Conservation (phyloP, 2,797 vertebrate species). For the Helarctos malayanus region DNA sequence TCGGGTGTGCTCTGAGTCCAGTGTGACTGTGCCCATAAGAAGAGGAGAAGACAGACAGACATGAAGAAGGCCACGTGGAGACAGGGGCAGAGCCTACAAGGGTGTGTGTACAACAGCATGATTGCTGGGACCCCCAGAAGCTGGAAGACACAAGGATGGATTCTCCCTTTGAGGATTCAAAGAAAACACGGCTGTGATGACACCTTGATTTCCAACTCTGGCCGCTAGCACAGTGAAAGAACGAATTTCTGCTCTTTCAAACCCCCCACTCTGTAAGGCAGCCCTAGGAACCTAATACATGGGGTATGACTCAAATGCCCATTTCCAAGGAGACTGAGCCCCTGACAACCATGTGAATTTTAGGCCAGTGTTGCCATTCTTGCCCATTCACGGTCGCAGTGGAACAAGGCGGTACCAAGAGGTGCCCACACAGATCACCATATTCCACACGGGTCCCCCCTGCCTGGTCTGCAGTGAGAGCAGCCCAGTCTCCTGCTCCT, state of each 20-base stretch:
- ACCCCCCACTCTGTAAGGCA: not conserved
- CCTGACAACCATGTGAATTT: not conserved
- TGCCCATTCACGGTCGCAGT: not conserved
- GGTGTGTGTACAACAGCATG: not conserved
- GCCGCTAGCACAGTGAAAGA: not conserved
- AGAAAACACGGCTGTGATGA: not conserved
- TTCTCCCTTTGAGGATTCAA: not conserved
- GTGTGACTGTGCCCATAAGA: not conserved
- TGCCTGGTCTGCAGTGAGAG: no score
- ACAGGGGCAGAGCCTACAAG: not conserved
- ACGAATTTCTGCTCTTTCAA: not conserved
- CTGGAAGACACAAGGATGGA: not conserved
- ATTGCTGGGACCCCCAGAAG: not conserved
- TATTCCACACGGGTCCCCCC: not conserved
- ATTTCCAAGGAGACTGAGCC: not conserved
- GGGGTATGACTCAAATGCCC: not conserved
- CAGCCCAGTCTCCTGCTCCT: not conserved
- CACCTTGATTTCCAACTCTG: not conserved
- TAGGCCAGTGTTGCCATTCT: not conserved
- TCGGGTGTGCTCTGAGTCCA: not conserved
- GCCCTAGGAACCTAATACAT: not conserved
- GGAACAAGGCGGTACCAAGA: not conserved
- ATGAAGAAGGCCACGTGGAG: not conserved
- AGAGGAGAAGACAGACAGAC: not conserved
- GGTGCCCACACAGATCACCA: rapidly evolving